Conservation (phyloP, 2,888 invertebrate genomes). For the Oligia strigilis region DNA sequence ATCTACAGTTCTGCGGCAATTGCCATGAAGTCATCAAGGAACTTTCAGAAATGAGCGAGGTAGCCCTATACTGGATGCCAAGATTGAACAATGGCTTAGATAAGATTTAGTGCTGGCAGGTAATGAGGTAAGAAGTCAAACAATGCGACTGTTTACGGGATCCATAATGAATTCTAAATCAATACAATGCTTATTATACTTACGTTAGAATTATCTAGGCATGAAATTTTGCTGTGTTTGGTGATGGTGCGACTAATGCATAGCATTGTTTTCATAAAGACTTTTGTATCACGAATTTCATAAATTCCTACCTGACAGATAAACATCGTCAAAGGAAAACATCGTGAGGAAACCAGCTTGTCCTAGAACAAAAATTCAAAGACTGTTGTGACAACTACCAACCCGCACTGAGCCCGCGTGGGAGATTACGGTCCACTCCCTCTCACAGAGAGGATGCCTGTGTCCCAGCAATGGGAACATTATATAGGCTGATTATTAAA, state of each 20-base stretch:
- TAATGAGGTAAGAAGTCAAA: conserved; percentile 27
- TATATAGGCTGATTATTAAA: no score
- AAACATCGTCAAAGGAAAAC: no score
- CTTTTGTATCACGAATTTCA: background rate
- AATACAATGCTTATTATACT: conserved; percentile 23
- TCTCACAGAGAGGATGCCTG: no score
- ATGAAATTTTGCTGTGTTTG: conserved; percentile 1
- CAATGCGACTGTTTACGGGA: conserved; percentile 21
- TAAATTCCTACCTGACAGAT: background rate
- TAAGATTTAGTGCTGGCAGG: conserved; percentile 14
- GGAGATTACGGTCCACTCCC: no score
- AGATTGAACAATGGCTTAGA: conserved; percentile 22
- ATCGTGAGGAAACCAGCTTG: no score
- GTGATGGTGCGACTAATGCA: conserved; percentile 6
- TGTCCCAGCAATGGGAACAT: no score
- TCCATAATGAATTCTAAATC: conserved; percentile 17
- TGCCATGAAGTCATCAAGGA: conserved; percentile 53
- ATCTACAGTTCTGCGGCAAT: conserved; percentile 51
- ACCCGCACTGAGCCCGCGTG: no score
- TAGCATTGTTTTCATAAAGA: conserved; percentile 22
- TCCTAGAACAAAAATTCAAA: no score
- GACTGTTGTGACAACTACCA: no score
- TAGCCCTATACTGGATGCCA: conserved; percentile 48
- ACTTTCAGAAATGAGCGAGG: conserved; percentile 34
- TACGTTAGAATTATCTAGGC: background rate